Percentiles rank a stretch among this genome's conserved stretches.
Evolutionary conservation across 2,113 vertebrate species (phyloP).

Genomic region (Jacana jacana): DNA sequence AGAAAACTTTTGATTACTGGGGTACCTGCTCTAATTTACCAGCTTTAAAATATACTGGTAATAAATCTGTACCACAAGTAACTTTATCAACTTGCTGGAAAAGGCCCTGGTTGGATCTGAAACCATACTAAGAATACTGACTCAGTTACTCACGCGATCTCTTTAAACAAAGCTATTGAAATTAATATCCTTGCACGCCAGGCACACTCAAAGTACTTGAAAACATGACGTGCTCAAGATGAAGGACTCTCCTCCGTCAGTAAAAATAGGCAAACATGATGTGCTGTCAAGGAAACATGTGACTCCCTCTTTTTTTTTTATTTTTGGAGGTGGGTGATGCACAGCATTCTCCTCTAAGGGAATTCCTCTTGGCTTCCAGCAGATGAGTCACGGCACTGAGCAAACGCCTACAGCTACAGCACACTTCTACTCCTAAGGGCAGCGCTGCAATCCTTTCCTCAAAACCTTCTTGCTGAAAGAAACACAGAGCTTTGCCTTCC

Average conservation of each 20-base stretch:
- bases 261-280: slow-evolving; percentile 20
- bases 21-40: background rate
- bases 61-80: background rate
- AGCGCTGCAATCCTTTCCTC: background rate
- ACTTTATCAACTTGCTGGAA: background rate
- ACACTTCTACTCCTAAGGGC: background rate
- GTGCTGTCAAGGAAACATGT: slow-evolving; percentile 29
- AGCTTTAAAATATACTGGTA: background rate
- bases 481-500: background rate
- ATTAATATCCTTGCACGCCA: background rate
- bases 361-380: slow-evolving; percentile 41
- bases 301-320: background rate
- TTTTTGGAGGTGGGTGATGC: background rate
- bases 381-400: slow-evolving; percentile 27
- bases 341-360: background rate
- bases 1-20: background rate
- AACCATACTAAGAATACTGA: background rate
- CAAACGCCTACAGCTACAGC: background rate
- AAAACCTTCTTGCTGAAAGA: background rate
- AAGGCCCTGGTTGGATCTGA: background rate
- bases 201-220: background rate
- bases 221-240: background rate
- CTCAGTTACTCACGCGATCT: background rate
- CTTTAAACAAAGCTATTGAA: background rate
- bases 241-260: background rate